phyloP scores from a whole-genome alignment of 1,140 invertebrate genomes.

The Oncopodura yosiiana region DNA sequence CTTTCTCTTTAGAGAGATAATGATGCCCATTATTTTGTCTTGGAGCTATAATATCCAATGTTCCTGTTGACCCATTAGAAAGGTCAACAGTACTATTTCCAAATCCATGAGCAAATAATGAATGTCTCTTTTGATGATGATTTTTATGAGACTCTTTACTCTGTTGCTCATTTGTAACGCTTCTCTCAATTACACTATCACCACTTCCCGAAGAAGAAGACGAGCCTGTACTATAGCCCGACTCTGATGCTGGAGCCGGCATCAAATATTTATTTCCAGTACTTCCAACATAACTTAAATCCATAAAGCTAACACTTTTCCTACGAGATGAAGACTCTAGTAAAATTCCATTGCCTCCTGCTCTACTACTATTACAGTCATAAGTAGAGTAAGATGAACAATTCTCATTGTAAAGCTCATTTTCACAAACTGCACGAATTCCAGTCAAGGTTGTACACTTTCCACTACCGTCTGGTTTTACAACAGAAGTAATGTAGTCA shows the following conservation, averaged over 20 bases:
- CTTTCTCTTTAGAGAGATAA: too few species aligned
- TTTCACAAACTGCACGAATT: slow-evolving; percentile 28
- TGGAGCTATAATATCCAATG: not conserved
- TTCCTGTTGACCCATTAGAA: not conserved
- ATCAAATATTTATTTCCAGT: slow-evolving; percentile 10
- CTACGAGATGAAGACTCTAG: slow-evolving; percentile 11
- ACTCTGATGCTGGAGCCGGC: slow-evolving; percentile 18
- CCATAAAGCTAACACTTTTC: slow-evolving; percentile 34
- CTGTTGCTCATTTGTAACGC: not conserved
- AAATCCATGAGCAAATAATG: too few species aligned
- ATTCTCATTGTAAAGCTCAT: slow-evolving; percentile 21
- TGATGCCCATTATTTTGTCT: not conserved
- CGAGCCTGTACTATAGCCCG: slow-evolving; percentile 15
- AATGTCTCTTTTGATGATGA: too few species aligned
- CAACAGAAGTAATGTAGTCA: slow-evolving; percentile 27
- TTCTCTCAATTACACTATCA: slow-evolving; percentile 8
- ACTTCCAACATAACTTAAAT: slow-evolving; percentile 23
- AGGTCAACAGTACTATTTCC: not conserved
- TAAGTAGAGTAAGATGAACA: not conserved
- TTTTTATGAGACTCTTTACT: not conserved
- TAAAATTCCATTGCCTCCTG: not conserved
- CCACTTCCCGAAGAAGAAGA: slow-evolving; percentile 15
- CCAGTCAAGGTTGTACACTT: slow-evolving; percentile 19
- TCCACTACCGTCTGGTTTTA: slow-evolving; percentile 1
- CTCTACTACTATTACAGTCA: not conserved